Evolutionary conservation across 2,113 vertebrate genomes (phyloP).

Genomic region (Hepsetus odoe): DNA sequence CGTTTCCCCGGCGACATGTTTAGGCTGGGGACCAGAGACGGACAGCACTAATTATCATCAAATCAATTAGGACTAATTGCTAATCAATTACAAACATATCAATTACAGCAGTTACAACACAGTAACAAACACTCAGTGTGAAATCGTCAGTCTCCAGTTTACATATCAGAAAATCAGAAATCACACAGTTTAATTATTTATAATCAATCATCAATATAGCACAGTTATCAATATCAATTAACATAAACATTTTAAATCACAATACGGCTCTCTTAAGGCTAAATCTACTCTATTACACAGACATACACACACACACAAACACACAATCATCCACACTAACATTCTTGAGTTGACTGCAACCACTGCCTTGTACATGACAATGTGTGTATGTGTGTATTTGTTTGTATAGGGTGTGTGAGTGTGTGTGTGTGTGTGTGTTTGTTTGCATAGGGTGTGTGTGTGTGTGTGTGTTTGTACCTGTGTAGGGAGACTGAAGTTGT

Average conservation of each 20-base stretch:
- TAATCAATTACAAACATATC: conserved; percentile 48
- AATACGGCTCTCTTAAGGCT: not conserved
- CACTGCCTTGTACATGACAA: not conserved
- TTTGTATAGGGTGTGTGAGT: not conserved
- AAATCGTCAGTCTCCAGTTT: conserved; percentile 14
- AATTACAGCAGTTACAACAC: conserved; percentile 36
- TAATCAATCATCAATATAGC: too few species aligned
- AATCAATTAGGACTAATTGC: conserved; percentile 50
- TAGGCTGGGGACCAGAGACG: conserved; percentile 61
- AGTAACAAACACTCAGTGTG: conserved; percentile 24
- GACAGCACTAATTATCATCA: conserved; percentile 60
- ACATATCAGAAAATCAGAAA: too few species aligned
- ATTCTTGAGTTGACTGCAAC: not conserved
- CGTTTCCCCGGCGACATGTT: conserved; percentile 54
- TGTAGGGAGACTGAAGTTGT: conserved; percentile 97
- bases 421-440: too few species aligned
- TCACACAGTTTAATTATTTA: too few species aligned
- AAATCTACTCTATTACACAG: not conserved
- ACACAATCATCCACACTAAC: conserved; percentile 16
- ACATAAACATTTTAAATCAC: not conserved
- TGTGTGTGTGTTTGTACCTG: conserved; percentile 96
- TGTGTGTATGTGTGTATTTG: conserved; percentile 9
- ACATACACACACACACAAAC: conserved; percentile 19
- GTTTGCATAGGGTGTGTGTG: not conserved
- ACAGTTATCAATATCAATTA: too few species aligned